phyloP scores from a whole-genome alignment of 2,113 vertebrate species.

The Tupaia chinensis region DNA sequence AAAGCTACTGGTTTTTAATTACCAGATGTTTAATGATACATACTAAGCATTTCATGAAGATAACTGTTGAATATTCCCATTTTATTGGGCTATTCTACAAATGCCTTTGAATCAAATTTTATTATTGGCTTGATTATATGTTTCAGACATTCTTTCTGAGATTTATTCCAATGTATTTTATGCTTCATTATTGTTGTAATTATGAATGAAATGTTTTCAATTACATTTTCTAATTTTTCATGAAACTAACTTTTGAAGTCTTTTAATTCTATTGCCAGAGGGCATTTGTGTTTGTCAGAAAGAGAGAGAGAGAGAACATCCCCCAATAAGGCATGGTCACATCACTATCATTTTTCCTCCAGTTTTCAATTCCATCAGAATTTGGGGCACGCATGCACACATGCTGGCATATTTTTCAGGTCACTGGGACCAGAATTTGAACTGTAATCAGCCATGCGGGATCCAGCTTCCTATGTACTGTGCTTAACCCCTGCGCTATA shows the following conservation, averaged over 20 bases:
- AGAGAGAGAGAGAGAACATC: too few relatives aligned
- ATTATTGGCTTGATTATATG: not conserved
- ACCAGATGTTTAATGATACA: not conserved
- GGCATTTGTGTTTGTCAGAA: too few relatives aligned
- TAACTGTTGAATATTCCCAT: not conserved
- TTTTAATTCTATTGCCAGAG: too few relatives aligned
- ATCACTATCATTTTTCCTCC: too few relatives aligned
- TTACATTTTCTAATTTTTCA: constrained; percentile 10
- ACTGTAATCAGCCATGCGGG: too few relatives aligned
- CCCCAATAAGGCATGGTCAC: too few relatives aligned
- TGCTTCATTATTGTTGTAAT: not conserved
- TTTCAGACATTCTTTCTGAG: not conserved
- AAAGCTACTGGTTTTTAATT: not conserved
- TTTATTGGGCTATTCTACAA: not conserved
- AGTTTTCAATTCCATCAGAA: too few relatives aligned
- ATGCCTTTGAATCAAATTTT: not conserved
- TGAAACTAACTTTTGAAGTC: not conserved
- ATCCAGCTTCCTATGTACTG: too few relatives aligned
- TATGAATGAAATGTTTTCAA: constrained; percentile 2
- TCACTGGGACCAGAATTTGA: too few relatives aligned
- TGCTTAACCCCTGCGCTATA: too few relatives aligned
- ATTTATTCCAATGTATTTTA: not conserved
- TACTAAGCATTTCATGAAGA: not conserved
- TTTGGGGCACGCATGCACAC: too few relatives aligned
- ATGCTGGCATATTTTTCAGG: too few relatives aligned